These are phyloP conservation scores for Perca flavescens DNA, from an alignment of 2,113 vertebrate genomes.

Conservation along the genomic window DNA sequence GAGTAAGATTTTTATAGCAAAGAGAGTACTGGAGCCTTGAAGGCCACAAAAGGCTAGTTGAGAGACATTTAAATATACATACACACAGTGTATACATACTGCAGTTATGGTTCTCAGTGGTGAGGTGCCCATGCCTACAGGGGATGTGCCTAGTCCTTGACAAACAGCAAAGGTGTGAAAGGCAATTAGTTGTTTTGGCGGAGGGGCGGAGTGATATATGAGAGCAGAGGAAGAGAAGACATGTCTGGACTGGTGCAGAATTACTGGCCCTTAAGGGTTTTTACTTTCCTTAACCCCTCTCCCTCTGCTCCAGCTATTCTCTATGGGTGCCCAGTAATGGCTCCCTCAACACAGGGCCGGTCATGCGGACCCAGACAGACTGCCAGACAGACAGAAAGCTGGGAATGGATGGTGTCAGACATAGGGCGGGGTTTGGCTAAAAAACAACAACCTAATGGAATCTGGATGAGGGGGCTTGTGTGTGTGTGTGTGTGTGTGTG, in stretches of 20 bases:
- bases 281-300: slow-evolving; percentile 63
- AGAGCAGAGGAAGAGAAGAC: slow-evolving; percentile 68
- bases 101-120: slow-evolving; percentile 16
- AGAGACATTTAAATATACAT: slow-evolving; percentile 12
- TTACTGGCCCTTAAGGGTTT: slow-evolving; percentile 70
- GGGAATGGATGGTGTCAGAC: slow-evolving; percentile 55
- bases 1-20: not conserved
- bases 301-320: slow-evolving; percentile 56
- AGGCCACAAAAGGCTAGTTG: not conserved
- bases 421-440: slow-evolving; percentile 42
- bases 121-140: slow-evolving; percentile 40
- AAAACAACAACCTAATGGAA: slow-evolving; percentile 57
- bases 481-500: not conserved
- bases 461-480: slow-evolving; percentile 4
- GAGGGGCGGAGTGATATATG: slow-evolving; percentile 53
- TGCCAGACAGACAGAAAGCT: slow-evolving; percentile 44
- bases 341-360: slow-evolving; percentile 44
- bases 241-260: slow-evolving; percentile 71
- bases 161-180: slow-evolving; percentile 83
- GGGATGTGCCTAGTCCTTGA: slow-evolving; percentile 55
- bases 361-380: slow-evolving; percentile 50
- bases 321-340: slow-evolving; percentile 48
- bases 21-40: not conserved
- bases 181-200: slow-evolving; percentile 80
- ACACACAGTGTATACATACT: not conserved